Evolutionary conservation across 2,113 vertebrate genomes (phyloP).

Genomic region (Ptychochromis oligacanthus): DNA sequence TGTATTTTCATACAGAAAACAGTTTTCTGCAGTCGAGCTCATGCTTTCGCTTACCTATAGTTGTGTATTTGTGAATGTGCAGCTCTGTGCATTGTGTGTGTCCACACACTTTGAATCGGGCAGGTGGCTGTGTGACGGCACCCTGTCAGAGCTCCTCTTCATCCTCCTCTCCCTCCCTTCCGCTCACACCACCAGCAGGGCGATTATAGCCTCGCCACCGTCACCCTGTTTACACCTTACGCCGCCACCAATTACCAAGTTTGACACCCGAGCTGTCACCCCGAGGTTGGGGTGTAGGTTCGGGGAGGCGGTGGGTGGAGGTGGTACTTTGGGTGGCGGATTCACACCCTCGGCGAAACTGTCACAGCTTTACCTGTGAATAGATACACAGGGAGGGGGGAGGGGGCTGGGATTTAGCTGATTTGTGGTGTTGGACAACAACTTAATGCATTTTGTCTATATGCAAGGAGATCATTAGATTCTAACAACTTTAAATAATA

Average conservation of each 20-base stretch:
- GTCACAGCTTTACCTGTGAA: conserved; percentile 67
- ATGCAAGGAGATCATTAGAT: background rate
- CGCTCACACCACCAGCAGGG: conserved; percentile 71
- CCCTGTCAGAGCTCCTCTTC: conserved; percentile 58
- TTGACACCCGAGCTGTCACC: conserved; percentile 75
- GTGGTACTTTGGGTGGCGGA: conserved; percentile 9
- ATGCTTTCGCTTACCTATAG: background rate
- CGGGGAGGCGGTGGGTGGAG: conserved; percentile 30
- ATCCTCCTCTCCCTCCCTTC: conserved; percentile 44
- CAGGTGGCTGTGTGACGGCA: conserved; percentile 37
- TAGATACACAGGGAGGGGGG: conserved; percentile 8
- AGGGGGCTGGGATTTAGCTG: background rate
- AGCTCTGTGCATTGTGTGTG: conserved; percentile 13
- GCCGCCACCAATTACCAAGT: conserved; percentile 79
- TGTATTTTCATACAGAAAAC: background rate
- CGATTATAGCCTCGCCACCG: conserved; percentile 74
- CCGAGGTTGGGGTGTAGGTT: conserved; percentile 3
- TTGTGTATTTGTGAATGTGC: background rate
- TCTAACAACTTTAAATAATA: background rate
- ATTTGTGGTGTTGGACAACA: background rate
- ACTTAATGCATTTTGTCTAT: background rate
- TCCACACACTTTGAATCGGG: conserved; percentile 3
- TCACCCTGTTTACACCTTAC: conserved; percentile 82
- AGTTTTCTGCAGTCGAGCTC: background rate
- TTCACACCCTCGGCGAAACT: conserved; percentile 66